Base-by-base conservation (phyloP, 2,888 invertebrate genomes). In the Entomobrya multifasciata region DNA sequence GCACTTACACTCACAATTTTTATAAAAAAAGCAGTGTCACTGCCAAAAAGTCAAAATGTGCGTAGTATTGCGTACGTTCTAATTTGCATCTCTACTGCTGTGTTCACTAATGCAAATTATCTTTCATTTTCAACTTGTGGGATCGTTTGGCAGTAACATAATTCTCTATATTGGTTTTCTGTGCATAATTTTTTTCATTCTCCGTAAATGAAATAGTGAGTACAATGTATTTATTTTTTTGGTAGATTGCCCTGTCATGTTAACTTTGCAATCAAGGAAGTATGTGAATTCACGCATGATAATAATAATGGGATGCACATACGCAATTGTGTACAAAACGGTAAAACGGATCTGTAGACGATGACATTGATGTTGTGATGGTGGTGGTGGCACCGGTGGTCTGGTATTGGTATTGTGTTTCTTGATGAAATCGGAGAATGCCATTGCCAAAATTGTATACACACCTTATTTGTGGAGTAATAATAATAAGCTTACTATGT, bases 401-500 rank as follows among this genome's bases (percentile, higher is more conserved):
- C 27, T 41, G 17, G 79, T 79, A n/a, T n/a, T n/a, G n/a, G n/a
- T n/a, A 77, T 77, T 77, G 55, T 77, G 55, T 57, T 36, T 25
- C 52, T 55, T 80, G 44, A 72, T 81, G 81, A 81, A 81, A 81
- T 72, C 44, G 57, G 81, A 81, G 81, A 72, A 81, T 81, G 44
- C 57, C 62, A 81, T 72, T 72, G 81, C 81, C 81, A 81, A 81
- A 81, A 81, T 47, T 70, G 70, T 81, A 49, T 25, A 70, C 81
- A 72, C 72, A 72, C 81, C 81, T 81, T 81, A 67, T 81, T 67
- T 81, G 81, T 22, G 67, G 11, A 20, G 62, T n/a, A 70, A 44
- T 20, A 70, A 47, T 44, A 20, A 44, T n/a, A n/a, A n/a, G n/a
- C n/a, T n/a, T n/a, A n/a, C n/a, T n/a, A n/a, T 44, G 30, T 44